Evolutionary conservation across 2,113 vertebrate genomes (phyloP), one percentile per base, ranked within the genome.

Genomic region (Cariama cristata): DNA sequence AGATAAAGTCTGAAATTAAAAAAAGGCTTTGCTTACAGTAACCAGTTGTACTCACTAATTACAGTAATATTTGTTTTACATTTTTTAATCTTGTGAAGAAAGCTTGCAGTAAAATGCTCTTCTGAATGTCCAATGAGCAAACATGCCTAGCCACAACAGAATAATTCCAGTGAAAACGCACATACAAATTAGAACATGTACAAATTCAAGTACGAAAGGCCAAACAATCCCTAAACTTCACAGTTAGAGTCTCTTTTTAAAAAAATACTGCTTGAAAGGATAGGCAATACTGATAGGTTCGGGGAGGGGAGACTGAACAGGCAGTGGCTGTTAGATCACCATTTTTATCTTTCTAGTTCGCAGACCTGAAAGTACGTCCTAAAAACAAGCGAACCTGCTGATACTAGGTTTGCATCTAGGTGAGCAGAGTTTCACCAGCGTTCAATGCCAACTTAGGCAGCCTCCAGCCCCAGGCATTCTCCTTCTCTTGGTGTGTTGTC

Each of bases 281-380:
- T 58, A 4, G 35, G 28, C n/a, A 42, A 19, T 38, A 32, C 47
- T 56, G 26, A 44, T 14, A 40, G 12, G 13, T 6, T 66, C 66
- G 0, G 4, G 13, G 6, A 6, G 12, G 1, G 3, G 12, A 16
- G 27, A 27, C 33, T n/a, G 6, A 40, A n/a, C 17, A n/a, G 9
- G 17, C 19, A 30, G 26, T 21, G 3, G 11, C 6, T 56, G 11
- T 44, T 60, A 64, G 24, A 45, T 63, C 59, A 49, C 47, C 26
- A 5, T 11, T 77, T 72, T 80, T 66, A 8, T n/a, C 44, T 55
- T 72, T 80, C 63, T 84, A 32, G 59, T 56, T 76, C 4, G 3
- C 19, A 67, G 64, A 50, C 14, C 7, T 33, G 68, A 73, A 77
- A 77, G 77, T 33, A 58, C 21, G 72, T 82, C 22, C 45, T 68